phyloP scores from a whole-genome alignment of 1,140 invertebrate species.

The Bombus balteatus region DNA sequence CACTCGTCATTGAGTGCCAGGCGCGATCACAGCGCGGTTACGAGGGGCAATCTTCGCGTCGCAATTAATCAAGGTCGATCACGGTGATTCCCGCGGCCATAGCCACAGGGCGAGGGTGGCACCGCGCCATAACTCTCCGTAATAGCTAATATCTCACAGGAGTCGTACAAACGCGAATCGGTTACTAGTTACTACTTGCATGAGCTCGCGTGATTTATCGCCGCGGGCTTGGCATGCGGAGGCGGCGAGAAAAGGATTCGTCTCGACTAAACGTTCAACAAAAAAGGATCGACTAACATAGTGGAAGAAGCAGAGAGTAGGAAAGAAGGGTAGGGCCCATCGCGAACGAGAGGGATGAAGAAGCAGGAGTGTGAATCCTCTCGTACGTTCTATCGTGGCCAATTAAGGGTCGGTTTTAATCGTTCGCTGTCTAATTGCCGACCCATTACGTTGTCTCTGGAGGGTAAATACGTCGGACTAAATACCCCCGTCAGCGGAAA shows the following conservation, averaged over 20 bases:
- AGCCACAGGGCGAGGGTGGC: slow-evolving; percentile 46
- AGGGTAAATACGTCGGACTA: slow-evolving; percentile 71
- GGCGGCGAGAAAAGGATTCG: slow-evolving; percentile 46
- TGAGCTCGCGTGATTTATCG: slow-evolving; percentile 79
- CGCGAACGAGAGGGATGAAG: slow-evolving; percentile 47
- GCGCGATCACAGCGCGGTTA: background rate
- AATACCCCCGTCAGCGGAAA: slow-evolving; percentile 59
- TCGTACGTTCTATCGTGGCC: slow-evolving; percentile 68
- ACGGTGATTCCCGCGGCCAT: slow-evolving; percentile 60
- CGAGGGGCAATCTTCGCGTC: slow-evolving; percentile 40
- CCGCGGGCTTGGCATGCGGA: slow-evolving; percentile 55
- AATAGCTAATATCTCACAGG: slow-evolving; percentile 80
- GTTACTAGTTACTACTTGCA: slow-evolving; percentile 80
- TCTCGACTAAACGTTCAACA: slow-evolving; percentile 34
- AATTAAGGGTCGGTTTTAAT: slow-evolving; percentile 81
- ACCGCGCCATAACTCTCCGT: slow-evolving; percentile 75
- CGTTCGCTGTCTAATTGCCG: slow-evolving; percentile 78
- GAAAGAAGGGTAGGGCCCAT: slow-evolving; percentile 11
- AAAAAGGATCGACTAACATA: slow-evolving; percentile 35
- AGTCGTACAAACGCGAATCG: slow-evolving; percentile 80
- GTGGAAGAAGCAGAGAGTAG: slow-evolving; percentile 29
- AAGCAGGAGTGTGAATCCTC: slow-evolving; percentile 69
- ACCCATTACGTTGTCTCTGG: slow-evolving; percentile 77
- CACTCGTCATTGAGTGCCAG: background rate
- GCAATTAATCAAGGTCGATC: slow-evolving; percentile 70